Evolutionary conservation across 2,888 invertebrate species (phyloP).

Genomic region (Dermolepida albohirtum): DNA sequence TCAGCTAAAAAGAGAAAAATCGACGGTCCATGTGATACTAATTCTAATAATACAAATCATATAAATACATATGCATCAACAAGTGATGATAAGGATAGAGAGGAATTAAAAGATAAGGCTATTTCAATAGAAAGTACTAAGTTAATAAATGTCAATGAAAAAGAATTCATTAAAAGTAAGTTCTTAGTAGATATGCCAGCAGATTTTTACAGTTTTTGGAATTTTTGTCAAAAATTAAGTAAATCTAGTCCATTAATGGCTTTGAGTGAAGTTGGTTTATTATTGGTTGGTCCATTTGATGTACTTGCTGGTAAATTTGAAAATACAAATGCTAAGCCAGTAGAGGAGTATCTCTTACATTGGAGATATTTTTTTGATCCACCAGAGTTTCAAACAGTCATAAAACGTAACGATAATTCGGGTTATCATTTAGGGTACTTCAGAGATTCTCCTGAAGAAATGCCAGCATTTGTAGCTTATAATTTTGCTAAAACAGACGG

Average conservation of each 20-base stretch:
- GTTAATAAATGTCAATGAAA: slow-evolving; percentile 56
- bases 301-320: slow-evolving; percentile 75
- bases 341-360: slow-evolving; percentile 79
- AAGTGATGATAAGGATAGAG: slow-evolving; percentile 4
- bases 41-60: slow-evolving; percentile 34
- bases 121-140: not conserved
- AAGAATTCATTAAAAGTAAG: slow-evolving; percentile 74
- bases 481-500: slow-evolving; percentile 79
- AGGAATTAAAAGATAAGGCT: not conserved
- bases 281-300: slow-evolving; percentile 90
- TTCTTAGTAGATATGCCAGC: slow-evolving; percentile 88
- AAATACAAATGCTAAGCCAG: slow-evolving; percentile 64
- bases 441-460: slow-evolving; percentile 82
- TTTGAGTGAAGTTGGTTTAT: slow-evolving; percentile 75
- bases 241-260: slow-evolving; percentile 71
- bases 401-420: slow-evolving; percentile 76
- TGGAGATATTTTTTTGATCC: slow-evolving; percentile 95
- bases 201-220: slow-evolving; percentile 90
- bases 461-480: slow-evolving; percentile 81
- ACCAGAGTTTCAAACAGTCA: slow-evolving; percentile 90
- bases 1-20: slow-evolving; percentile 24
- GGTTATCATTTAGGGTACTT: slow-evolving; percentile 91
- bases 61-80: slow-evolving; percentile 2
- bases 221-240: slow-evolving; percentile 74
- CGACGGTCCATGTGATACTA: slow-evolving; percentile 1